A percentile compares a stretch with the other conserved stretches of the same genome.
phyloP scores from a whole-genome alignment of 2,113 vertebrate genomes.

The Neogobius melanostomus region DNA sequence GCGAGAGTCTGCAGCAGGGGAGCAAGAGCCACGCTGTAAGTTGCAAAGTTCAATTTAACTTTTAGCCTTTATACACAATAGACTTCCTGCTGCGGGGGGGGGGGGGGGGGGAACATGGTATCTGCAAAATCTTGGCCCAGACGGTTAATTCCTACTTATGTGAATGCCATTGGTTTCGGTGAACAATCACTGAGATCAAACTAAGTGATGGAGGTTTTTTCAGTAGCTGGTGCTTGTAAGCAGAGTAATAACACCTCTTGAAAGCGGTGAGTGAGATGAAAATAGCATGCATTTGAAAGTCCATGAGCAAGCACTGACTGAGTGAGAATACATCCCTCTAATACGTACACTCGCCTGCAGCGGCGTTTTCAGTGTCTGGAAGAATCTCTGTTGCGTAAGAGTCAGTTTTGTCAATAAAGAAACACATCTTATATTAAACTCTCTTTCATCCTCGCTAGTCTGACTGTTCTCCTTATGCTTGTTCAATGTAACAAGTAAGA shows the following conservation, averaged over 20 bases:
- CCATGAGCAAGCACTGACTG: background rate
- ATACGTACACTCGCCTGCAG: background rate
- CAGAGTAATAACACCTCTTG: background rate
- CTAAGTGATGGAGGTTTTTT: background rate
- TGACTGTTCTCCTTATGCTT: background rate
- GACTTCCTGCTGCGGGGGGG: background rate
- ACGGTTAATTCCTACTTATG: background rate
- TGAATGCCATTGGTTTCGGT: background rate
- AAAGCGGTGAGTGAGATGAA: background rate
- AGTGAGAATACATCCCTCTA: background rate
- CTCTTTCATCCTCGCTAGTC: background rate
- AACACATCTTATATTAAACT: background rate
- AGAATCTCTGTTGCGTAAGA: background rate
- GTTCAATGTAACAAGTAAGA: background rate
- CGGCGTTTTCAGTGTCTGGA: background rate
- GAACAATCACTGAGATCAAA: background rate
- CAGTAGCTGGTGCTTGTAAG: background rate
- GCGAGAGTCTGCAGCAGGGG: background rate
- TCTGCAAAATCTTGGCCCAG: conserved; percentile 3
- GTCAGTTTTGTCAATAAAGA: background rate
- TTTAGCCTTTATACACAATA: conserved; percentile 5
- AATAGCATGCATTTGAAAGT: background rate
- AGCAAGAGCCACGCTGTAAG: background rate
- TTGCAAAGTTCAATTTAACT: conserved; percentile 11
- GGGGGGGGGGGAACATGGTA: background rate